Conservation (phyloP, 2,797 vertebrate genomes). For the Tragelaphus eurycerus region DNA sequence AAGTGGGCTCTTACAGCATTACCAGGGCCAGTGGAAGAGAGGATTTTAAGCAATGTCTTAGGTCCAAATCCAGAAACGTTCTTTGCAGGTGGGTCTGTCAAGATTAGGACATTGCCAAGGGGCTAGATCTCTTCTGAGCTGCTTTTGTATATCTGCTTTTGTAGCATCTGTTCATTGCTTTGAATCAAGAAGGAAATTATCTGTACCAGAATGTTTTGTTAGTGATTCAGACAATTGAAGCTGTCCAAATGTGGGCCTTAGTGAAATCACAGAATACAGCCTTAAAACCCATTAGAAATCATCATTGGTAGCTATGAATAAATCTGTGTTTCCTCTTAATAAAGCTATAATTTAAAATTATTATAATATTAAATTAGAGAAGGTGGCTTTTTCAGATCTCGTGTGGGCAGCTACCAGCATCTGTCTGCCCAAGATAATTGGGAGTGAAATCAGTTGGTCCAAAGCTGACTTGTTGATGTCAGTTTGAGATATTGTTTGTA, state of each 20-base stretch:
- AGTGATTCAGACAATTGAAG: constrained; percentile 58
- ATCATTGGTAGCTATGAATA: constrained; percentile 68
- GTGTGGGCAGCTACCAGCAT: constrained; percentile 55
- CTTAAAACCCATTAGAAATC: constrained; percentile 55
- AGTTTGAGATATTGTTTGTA: constrained; percentile 71
- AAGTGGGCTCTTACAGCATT: neutral
- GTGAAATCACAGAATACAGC: constrained; percentile 15
- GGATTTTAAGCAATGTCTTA: constrained; percentile 22
- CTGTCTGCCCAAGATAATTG: constrained; percentile 63
- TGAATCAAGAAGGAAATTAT: constrained; percentile 57
- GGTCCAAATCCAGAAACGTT: neutral
- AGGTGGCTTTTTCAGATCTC: constrained; percentile 56
- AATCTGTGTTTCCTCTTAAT: constrained; percentile 65
- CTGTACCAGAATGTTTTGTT: constrained; percentile 58
- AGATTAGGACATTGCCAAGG: neutral
- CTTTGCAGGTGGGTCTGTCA: neutral
- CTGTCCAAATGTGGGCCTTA: constrained; percentile 36
- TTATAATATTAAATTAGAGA: constrained; percentile 69
- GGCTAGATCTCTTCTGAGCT: neutral
- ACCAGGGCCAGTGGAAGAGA: neutral
- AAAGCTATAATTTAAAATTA: constrained; percentile 71
- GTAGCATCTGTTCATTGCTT: constrained; percentile 41
- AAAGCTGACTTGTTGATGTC: constrained; percentile 70
- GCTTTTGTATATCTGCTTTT: neutral
- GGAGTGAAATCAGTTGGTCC: constrained; percentile 65